Base-by-base conservation (phyloP, 1,140 invertebrate species). In the Lanistes nyassanus region DNA sequence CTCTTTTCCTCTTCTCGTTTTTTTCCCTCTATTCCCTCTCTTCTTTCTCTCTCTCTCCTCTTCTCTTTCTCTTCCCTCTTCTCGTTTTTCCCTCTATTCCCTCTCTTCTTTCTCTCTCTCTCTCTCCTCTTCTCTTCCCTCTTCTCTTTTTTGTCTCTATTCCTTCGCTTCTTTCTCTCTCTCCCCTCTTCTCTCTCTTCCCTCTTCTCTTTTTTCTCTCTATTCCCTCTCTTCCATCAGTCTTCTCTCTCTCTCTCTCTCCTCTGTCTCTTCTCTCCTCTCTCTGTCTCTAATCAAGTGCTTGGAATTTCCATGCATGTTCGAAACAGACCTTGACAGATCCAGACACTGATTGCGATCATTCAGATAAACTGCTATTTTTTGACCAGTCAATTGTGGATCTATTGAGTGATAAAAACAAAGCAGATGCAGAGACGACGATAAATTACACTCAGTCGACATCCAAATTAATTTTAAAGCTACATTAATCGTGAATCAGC, bases 41-140 rank as follows among this genome's bases (percentile, higher is more conserved):
- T n/a, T 55, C 53, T 55, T n/a, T 55, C 53, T 55, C 53, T 55
- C 53, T 55, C 53, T 55, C 53, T 55, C 53, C n/a, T n/a, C n/a
- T n/a, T 55, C 53, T 55, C 53, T 55, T n/a, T 55, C 53, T 55
- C 53, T 55, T n/a, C 62, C 31, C 62, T 34, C 23, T 65, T 29
- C 29, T 26, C 29, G 13, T 34, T 16, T 34, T 26, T 21, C 31
- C 29, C 62, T 31, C 62, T 65, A 9, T 69, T 47, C 23, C 66
- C 39, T 19, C 19, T 47, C 3, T 37, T 55, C 37, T 6, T 29
- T 37, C 39, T 55, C 39, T 55, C 68, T 71, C 26, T n/a, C 51
- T 21, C 68, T 19, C 9, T 53, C 42, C 53, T 11, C 5, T 34
- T n/a, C 13, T 29, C 68, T n/a, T 29, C 16, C 0, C 2, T 47